phyloP scores from a whole-genome alignment of 2,888 invertebrate genomes.

The Buathra laborator region DNA sequence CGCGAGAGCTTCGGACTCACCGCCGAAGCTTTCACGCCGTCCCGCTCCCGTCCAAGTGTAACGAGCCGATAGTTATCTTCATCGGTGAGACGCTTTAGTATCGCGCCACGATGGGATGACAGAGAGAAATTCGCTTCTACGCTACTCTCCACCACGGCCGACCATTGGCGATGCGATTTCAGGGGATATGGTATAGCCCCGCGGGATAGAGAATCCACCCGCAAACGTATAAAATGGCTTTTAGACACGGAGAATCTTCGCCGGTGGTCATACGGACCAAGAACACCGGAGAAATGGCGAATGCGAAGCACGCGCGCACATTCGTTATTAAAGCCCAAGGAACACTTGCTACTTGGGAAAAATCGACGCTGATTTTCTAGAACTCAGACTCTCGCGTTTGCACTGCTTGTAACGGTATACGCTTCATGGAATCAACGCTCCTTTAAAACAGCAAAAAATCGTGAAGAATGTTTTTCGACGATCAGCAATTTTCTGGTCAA shows the following conservation, averaged over 20 bases:
- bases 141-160: not conserved
- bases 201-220: slow-evolving; percentile 64
- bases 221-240: slow-evolving; percentile 70
- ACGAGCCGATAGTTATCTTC: slow-evolving; percentile 82
- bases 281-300: slow-evolving; percentile 64
- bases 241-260: slow-evolving; percentile 53
- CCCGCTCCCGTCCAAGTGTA: slow-evolving; percentile 72
- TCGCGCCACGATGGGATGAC: slow-evolving; percentile 23
- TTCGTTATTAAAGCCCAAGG: slow-evolving; percentile 66
- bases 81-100: slow-evolving; percentile 69
- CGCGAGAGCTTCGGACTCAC: slow-evolving; percentile 55
- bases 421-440: not conserved
- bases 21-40: slow-evolving; percentile 12
- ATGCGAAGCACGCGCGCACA: slow-evolving; percentile 72
- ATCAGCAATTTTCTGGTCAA: no score
- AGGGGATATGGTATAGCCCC: slow-evolving; percentile 68
- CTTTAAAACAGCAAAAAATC: not conserved
- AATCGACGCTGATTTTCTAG: slow-evolving; percentile 1
- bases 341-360: slow-evolving; percentile 6
- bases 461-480: no score
- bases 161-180: slow-evolving; percentile 65
- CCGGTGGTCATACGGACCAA: slow-evolving; percentile 13
- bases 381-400: not conserved
- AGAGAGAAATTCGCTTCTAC: slow-evolving; percentile 24
- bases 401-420: not conserved